Conservation (phyloP, 2,113 vertebrate genomes). For the Ictalurus furcatus region DNA sequence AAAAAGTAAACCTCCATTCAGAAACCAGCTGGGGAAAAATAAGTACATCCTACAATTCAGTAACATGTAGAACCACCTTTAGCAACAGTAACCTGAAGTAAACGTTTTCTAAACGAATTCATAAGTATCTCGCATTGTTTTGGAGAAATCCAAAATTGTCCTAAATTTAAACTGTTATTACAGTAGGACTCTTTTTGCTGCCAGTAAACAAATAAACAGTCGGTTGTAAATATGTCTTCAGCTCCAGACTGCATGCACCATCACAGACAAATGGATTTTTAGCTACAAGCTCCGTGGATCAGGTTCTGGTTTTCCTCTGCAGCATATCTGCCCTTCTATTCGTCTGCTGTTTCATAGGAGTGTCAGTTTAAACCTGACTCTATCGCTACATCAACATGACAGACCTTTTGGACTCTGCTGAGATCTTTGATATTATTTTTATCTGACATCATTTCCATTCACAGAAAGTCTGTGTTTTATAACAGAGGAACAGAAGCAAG, state of each 20-base stretch:
- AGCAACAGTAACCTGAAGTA: no score
- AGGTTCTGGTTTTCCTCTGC: not conserved
- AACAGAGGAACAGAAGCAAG: constrained; percentile 22
- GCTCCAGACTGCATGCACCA: not conserved
- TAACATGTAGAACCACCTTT: no score
- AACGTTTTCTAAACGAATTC: no score
- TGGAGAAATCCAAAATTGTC: not conserved
- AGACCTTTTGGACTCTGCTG: constrained; percentile 24
- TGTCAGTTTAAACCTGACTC: constrained; percentile 26
- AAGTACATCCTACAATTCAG: no score
- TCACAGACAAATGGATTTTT: not conserved
- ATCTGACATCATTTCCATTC: constrained; percentile 44
- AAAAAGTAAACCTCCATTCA: no score
- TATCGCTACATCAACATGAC: constrained; percentile 40
- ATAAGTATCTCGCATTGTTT: no score
- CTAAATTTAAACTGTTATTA: not conserved
- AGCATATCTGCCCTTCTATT: constrained; percentile 15
- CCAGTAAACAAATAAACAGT: not conserved
- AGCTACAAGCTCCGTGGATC: not conserved
- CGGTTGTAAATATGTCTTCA: not conserved
- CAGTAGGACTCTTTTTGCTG: not conserved
- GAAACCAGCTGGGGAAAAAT: no score
- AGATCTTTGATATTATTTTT: constrained; percentile 50
- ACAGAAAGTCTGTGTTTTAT: constrained; percentile 37
- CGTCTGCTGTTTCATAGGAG: constrained; percentile 20